A percentile compares a stretch with the other conserved stretches of the same genome.
Evolutionary conservation across 2,888 invertebrate genomes (phyloP).

Genomic region (Drosophila fungiperda): DNA sequence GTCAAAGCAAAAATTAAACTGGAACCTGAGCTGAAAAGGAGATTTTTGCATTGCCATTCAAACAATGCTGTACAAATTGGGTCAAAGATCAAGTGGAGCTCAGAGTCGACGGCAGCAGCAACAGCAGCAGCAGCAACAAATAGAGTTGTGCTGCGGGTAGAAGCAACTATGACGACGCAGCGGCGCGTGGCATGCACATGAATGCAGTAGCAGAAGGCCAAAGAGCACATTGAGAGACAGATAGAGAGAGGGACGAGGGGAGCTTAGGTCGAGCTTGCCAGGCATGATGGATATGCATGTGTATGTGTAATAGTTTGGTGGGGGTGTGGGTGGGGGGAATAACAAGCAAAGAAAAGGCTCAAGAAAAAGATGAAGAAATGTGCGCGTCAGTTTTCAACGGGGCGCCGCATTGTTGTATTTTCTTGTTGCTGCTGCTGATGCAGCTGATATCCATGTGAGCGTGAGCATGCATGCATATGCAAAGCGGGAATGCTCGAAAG

Average conservation of each 20-base stretch:
- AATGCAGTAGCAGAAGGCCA: conserved; percentile 52
- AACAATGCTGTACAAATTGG: conserved; percentile 80
- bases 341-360: conserved; percentile 46
- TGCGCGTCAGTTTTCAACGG: conserved; percentile 64
- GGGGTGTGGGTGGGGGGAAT: conserved; percentile 4
- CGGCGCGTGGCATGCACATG: conserved; percentile 76
- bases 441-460: conserved; percentile 45
- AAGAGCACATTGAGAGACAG: conserved; percentile 17
- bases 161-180: conserved; percentile 59
- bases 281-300: conserved; percentile 72
- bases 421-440: conserved; percentile 23
- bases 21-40: conserved; percentile 53
- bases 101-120: conserved; percentile 52
- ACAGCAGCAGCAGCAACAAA: conserved; percentile 45
- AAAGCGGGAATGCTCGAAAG: conserved; percentile 32
- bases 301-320: background rate
- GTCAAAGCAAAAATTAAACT: conserved; percentile 72
- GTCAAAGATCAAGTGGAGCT: conserved; percentile 82
- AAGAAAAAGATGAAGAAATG: conserved; percentile 79
- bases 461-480: conserved; percentile 70
- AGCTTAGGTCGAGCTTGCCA: conserved; percentile 73
- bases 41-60: conserved; percentile 74
- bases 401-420: conserved; percentile 40
- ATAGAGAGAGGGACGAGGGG: conserved; percentile 9
- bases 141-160: conserved; percentile 67